A percentile compares a stretch with the other conserved stretches of the same genome.
These are phyloP conservation scores for Stichodactyla helianthus DNA, from an alignment of 64 coral and sea anemone genomes.

Conservation along the genomic window DNA sequence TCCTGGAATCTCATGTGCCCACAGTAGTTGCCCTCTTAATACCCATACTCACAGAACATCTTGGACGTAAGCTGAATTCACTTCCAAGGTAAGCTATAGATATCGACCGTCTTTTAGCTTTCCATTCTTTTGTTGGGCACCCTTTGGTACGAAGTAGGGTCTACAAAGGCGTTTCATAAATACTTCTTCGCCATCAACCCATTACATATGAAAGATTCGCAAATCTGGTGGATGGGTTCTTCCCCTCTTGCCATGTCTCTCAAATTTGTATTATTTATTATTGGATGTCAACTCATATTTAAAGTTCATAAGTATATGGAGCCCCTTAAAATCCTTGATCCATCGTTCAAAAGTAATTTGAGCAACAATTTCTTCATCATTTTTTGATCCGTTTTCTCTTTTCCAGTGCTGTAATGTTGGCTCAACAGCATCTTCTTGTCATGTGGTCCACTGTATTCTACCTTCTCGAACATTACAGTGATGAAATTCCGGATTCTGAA, in stretches of 20 bases:
- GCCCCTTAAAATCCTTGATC: neutral
- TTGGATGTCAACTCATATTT: no score
- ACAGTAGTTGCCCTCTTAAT: conserved; percentile 65
- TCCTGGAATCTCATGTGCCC: conserved; percentile 73
- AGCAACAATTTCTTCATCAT: neutral
- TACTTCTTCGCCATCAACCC: no score
- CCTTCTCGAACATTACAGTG: conserved; percentile 80
- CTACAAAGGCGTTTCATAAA: no score
- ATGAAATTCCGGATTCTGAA: conserved; percentile 86
- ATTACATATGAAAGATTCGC: no score
- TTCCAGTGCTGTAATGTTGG: conserved; percentile 67
- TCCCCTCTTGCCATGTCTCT: no score
- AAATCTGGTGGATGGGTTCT: no score
- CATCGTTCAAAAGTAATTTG: no score
- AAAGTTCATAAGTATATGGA: neutral
- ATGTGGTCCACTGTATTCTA: conserved; percentile 86
- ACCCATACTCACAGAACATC: conserved; percentile 71
- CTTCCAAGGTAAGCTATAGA: conserved; percentile 56
- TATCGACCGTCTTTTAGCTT: neutral
- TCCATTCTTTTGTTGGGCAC: neutral
- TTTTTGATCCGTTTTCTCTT: neutral
- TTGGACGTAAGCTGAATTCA: conserved; percentile 50
- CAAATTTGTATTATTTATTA: no score
- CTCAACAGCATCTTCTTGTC: conserved; percentile 89
- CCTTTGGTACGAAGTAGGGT: no score